Evolutionary conservation across 2,113 vertebrate genomes (phyloP), one percentile per base, ranked within the genome.

Genomic region (Brachyhypopomus occidentalis): DNA sequence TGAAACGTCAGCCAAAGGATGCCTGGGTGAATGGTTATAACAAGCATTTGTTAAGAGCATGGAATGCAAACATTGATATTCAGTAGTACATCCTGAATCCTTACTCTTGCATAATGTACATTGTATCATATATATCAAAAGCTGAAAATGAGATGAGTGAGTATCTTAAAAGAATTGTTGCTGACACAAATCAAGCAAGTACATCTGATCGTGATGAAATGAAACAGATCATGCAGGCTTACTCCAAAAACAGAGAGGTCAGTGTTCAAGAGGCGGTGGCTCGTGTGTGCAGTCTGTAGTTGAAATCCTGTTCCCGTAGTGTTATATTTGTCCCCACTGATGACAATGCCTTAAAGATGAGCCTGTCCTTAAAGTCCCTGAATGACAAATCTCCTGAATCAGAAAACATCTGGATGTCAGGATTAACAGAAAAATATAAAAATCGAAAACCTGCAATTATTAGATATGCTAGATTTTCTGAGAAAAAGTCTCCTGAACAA

Each of bases 141-240:
- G 19, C 77, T 5, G 85, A 84, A n/a, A 77, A 80, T 48, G 83
- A 84, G 55, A 84, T 84, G 77, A 84, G 52, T 23, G 63, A 87
- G 8, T 71, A 45, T 16, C 75, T 67, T 6, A 84, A 58, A 63
- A 38, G 5, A 17, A 12, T 77, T 8, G 45, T 78, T 20, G 56
- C 58, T 55, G 64, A 84, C 5, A 56, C 72, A 27, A 52, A 25
- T 1, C 55, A 38, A 7, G 20, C 62, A 7, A 67, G 72, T 19
- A 20, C 27, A 2, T 41, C 72, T 56, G 83, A 84, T 19, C 25
- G 11, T 17, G 45, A 79, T 14, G 69, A 77, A 23, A 84, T 85
- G 76, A 83, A 85, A 16, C 52, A 45, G 3, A 66, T 82, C 1
- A 64, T 86, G 75, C 62, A 81, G 30, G 79, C 80, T 0, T 82